These are phyloP conservation scores for Acleris holmiana DNA, from an alignment of 2,888 invertebrate genomes.

Conservation along the genomic window DNA sequence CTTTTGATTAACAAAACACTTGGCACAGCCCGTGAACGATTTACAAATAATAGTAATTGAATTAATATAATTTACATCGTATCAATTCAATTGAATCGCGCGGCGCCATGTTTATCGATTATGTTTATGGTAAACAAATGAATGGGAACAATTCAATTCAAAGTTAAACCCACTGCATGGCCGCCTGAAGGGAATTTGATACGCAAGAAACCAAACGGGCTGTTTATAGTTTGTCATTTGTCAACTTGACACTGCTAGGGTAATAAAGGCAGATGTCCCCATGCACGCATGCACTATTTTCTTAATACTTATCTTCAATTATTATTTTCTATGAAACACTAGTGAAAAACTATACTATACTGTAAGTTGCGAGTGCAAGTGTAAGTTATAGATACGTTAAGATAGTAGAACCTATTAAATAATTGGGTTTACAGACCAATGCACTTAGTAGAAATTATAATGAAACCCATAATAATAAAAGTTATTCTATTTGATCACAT, in stretches of 20 bases:
- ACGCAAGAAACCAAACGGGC: slow-evolving; percentile 43
- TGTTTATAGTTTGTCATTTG: slow-evolving; percentile 33
- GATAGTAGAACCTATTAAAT: no score
- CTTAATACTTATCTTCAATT: no score
- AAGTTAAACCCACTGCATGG: slow-evolving; percentile 8
- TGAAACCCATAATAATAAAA: no score
- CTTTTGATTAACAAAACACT: slow-evolving; percentile 38
- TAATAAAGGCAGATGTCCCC: slow-evolving; percentile 3
- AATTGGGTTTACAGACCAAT: no score
- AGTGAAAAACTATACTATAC: no score
- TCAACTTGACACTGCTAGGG: slow-evolving; percentile 22
- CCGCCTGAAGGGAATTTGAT: slow-evolving; percentile 29
- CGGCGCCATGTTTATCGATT: slow-evolving; percentile 50
- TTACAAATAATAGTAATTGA: slow-evolving; percentile 41
- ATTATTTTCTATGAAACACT: no score
- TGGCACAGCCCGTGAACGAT: slow-evolving; percentile 26
- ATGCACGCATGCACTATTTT: not conserved
- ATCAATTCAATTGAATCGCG: slow-evolving; percentile 42
- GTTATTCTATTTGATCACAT: no score
- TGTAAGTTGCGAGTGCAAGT: no score
- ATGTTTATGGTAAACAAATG: slow-evolving; percentile 48
- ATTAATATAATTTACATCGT: slow-evolving; percentile 42
- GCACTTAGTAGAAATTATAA: no score
- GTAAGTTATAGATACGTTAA: no score
- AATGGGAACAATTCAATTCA: slow-evolving; percentile 44